Evolutionary conservation across 1,140 invertebrate species (phyloP).

Genomic region (Anastrepha obliqua): DNA sequence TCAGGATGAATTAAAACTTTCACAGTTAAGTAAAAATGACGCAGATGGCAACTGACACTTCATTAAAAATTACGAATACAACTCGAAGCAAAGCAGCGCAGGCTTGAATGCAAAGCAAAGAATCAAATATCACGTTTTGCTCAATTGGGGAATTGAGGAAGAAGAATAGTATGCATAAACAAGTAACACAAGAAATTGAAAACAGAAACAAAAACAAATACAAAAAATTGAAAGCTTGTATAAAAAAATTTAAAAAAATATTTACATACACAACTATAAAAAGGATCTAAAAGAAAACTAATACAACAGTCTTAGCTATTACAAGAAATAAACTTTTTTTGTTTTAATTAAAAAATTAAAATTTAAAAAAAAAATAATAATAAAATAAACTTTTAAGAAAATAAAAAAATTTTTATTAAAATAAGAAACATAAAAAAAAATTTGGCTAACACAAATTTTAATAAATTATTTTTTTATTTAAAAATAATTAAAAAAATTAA

Average conservation of each 20-base stretch:
- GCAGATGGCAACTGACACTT: not conserved
- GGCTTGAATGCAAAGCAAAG: not conserved
- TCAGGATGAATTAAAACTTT: not conserved
- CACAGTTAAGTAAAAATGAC: slow-evolving; percentile 35
- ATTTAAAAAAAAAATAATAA: too few relatives aligned
- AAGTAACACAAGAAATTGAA: not conserved
- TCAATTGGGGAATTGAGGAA: not conserved
- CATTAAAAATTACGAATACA: slow-evolving; percentile 4
- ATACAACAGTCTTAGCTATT: too few relatives aligned
- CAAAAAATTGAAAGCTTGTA: not conserved
- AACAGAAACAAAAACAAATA: not conserved
- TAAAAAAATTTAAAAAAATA: not conserved
- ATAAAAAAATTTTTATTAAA: too few relatives aligned
- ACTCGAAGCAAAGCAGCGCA: not conserved
- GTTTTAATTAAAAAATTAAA: too few relatives aligned
- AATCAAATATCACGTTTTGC: slow-evolving; percentile 34
- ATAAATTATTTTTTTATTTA: too few relatives aligned
- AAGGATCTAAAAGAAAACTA: too few relatives aligned
- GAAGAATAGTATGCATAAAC: not conserved
- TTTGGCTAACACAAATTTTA: too few relatives aligned
- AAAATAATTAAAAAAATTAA: too few relatives aligned
- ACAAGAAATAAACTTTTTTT: too few relatives aligned
- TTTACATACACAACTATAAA: too few relatives aligned
- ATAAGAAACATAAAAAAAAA: too few relatives aligned
- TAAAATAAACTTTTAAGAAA: too few relatives aligned